phyloP scores from a whole-genome alignment of 2,113 vertebrate genomes.

The Falco punctatus region DNA sequence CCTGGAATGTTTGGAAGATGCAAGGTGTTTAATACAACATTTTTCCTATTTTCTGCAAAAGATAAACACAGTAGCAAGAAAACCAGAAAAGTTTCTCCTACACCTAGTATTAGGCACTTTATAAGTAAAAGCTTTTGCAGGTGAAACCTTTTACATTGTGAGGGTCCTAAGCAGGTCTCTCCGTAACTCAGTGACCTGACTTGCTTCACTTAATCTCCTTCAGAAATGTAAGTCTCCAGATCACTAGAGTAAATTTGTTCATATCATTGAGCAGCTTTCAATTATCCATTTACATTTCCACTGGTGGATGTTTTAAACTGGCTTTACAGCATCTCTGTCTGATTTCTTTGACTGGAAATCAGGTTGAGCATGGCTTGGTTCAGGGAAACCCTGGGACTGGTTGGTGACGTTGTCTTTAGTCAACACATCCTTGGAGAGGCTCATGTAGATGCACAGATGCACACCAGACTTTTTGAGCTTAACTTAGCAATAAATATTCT shows the following conservation, averaged over 20 bases:
- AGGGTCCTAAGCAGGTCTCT: neutral
- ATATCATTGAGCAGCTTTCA: neutral
- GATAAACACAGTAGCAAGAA: neutral
- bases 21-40: neutral
- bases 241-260: neutral
- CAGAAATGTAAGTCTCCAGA: neutral
- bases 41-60: neutral
- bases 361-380: neutral
- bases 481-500: neutral
- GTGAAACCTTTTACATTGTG: fast-evolving
- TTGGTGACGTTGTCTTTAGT: neutral
- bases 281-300: neutral
- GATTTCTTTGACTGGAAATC: neutral
- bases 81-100: neutral
- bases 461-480: neutral
- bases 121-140: neutral
- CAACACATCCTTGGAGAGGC: neutral
- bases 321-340: neutral
- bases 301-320: neutral
- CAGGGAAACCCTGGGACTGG: neutral
- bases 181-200: neutral
- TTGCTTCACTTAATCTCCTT: neutral
- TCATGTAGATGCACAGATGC: neutral
- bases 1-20: neutral
- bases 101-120: neutral